A percentile compares a stretch with the other conserved stretches of the same genome.
These are phyloP conservation scores for Gryllus bimaculatus DNA, from an alignment of 1,140 invertebrate species.

Conservation along the genomic window DNA sequence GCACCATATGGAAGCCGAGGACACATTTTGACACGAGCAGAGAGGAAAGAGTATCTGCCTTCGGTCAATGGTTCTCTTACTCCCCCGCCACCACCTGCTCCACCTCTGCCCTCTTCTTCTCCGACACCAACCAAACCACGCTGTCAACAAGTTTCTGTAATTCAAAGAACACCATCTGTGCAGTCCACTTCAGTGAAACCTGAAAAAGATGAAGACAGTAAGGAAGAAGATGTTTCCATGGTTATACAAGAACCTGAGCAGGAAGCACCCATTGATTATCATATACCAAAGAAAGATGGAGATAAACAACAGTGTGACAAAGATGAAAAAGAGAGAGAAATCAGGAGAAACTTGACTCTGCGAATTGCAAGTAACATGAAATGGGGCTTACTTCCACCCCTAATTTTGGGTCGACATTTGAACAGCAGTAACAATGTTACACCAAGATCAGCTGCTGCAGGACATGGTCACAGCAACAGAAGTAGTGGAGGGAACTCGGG, in stretches of 20 bases:
- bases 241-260: conserved; percentile 41
- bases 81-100: conserved; percentile 18
- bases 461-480: conserved; percentile 55
- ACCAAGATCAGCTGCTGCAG: conserved; percentile 52
- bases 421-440: conserved; percentile 28
- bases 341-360: conserved; percentile 45
- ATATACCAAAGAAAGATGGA: conserved; percentile 61
- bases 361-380: conserved; percentile 44
- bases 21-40: conserved; percentile 62
- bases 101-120: conserved; percentile 13
- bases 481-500: conserved; percentile 37
- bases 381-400: background rate
- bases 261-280: conserved; percentile 80
- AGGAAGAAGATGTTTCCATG: conserved; percentile 31
- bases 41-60: conserved; percentile 69
- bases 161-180: conserved; percentile 61
- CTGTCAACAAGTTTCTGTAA: conserved; percentile 51
- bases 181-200: conserved; percentile 16
- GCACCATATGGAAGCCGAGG: conserved; percentile 51
- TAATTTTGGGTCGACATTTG: background rate
- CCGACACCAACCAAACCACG: conserved; percentile 19
- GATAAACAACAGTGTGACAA: conserved; percentile 29
- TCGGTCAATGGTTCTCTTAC: conserved; percentile 26
- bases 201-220: conserved; percentile 40
- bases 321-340: conserved; percentile 48